Evolutionary conservation across 2,888 invertebrate species (phyloP).

Genomic region (Notocelia uddmanniana): DNA sequence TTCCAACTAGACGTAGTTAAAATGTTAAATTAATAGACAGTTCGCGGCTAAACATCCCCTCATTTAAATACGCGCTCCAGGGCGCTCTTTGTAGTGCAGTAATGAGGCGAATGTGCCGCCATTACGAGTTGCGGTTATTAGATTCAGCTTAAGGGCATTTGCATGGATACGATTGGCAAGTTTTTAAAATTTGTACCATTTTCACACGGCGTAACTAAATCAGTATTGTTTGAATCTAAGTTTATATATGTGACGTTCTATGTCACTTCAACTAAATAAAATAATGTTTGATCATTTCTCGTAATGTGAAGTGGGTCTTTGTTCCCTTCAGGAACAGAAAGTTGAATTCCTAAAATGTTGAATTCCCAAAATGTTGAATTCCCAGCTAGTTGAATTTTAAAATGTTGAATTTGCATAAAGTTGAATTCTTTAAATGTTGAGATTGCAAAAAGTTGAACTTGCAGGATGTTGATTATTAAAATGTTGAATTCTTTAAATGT

Average conservation of each 20-base stretch:
- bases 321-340: too few species aligned
- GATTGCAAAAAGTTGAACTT: too few species aligned
- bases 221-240: neutral
- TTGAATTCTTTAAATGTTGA: too few species aligned
- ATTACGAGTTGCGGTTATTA: constrained; percentile 64
- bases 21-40: constrained; percentile 49
- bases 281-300: too few species aligned
- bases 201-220: constrained; percentile 5
- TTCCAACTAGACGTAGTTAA: constrained; percentile 17
- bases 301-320: too few species aligned
- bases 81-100: constrained; percentile 37
- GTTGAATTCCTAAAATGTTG: too few species aligned
- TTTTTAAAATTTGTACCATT: constrained; percentile 33
- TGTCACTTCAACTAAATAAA: neutral
- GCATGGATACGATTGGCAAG: constrained; percentile 47
- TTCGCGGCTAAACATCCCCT: constrained; percentile 39
- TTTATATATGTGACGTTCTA: neutral
- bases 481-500: too few species aligned
- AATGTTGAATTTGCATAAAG: too few species aligned
- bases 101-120: constrained; percentile 40
- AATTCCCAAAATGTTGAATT: too few species aligned
- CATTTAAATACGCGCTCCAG: constrained; percentile 42
- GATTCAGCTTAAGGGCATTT: constrained; percentile 79
- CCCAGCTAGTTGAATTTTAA: too few species aligned
- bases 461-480: too few species aligned